phyloP scores from a whole-genome alignment of 2,797 vertebrate species.

The Acipenser ruthenus region DNA sequence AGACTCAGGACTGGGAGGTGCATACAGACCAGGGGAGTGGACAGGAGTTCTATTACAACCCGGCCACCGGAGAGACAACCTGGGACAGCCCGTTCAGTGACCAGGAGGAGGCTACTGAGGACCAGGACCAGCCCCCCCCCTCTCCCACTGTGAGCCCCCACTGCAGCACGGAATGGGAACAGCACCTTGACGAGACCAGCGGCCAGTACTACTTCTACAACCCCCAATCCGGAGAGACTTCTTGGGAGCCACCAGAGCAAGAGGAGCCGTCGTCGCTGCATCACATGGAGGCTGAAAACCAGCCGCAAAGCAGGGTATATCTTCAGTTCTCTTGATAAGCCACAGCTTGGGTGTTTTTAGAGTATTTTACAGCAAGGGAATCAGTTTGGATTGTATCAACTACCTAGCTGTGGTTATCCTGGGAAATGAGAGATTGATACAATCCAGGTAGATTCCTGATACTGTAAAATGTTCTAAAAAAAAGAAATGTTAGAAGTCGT shows the following conservation, averaged over 20 bases:
- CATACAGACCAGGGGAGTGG: constrained; percentile 64
- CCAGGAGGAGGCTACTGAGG: constrained; percentile 21
- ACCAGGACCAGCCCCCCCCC: constrained; percentile 29
- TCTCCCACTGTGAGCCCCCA: constrained; percentile 41
- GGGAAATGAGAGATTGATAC: too few relatives aligned
- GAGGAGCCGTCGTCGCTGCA: constrained; percentile 28
- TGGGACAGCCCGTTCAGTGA: constrained; percentile 74
- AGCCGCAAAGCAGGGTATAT: not conserved
- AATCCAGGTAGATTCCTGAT: too few relatives aligned
- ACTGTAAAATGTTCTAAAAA: too few relatives aligned
- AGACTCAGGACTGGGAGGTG: constrained; percentile 63
- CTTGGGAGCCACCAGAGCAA: constrained; percentile 59
- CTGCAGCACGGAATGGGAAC: constrained; percentile 55
- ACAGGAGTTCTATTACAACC: constrained; percentile 78
- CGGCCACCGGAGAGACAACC: constrained; percentile 71
- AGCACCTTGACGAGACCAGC: constrained; percentile 62
- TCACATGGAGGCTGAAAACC: constrained; percentile 50
- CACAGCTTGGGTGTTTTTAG: too few relatives aligned
- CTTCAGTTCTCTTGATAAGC: too few relatives aligned
- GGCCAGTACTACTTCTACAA: constrained; percentile 75
- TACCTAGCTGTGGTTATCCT: too few relatives aligned
- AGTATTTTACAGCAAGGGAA: too few relatives aligned
- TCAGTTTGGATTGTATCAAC: too few relatives aligned
- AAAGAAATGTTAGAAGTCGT: too few relatives aligned
- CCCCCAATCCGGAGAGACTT: constrained; percentile 56